Evolutionary conservation across 2,888 invertebrate species (phyloP).

Genomic region (Rhagophthalmus giganteus): DNA sequence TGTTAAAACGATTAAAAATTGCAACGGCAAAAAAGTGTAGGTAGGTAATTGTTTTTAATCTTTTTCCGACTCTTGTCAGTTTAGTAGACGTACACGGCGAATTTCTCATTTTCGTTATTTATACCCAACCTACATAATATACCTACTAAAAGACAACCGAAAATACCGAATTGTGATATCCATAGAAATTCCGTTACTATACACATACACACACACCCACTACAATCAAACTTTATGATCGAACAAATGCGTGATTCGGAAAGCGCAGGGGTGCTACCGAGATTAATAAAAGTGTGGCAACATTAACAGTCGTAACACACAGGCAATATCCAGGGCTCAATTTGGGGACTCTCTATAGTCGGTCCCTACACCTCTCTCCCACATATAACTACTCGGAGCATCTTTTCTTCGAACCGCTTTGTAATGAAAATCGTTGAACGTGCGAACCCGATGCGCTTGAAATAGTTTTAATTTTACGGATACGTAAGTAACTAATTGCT

Average conservation of each 20-base stretch:
- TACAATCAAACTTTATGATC: conserved; percentile 12
- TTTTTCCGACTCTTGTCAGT: conserved; percentile 4
- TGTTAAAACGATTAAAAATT: conserved; percentile 43
- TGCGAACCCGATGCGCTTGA: too few species aligned
- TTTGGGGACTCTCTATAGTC: conserved; percentile 12
- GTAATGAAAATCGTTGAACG: conserved; percentile 1
- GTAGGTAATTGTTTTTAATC: conserved; percentile 12
- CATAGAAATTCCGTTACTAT: too few species aligned
- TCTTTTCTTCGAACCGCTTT: conserved; percentile 2
- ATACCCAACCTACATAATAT: too few species aligned
- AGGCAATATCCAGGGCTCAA: conserved; percentile 33
- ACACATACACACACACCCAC: too few species aligned
- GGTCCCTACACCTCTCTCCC: conserved; percentile 15
- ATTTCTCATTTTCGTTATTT: too few species aligned
- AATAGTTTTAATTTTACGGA: too few species aligned
- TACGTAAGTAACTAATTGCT: not conserved
- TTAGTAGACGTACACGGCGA: too few species aligned
- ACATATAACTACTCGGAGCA: conserved; percentile 5
- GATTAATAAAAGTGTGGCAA: conserved; percentile 34
- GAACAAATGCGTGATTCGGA: conserved; percentile 15
- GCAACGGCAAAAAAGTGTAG: conserved; percentile 14
- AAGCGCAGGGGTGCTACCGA: conserved; percentile 10
- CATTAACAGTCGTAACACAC: conserved; percentile 36
- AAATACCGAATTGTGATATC: too few species aligned
- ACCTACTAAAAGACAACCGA: too few species aligned